Conservation (phyloP, 2,797 vertebrate species). For the Darevskia mixta region DNA sequence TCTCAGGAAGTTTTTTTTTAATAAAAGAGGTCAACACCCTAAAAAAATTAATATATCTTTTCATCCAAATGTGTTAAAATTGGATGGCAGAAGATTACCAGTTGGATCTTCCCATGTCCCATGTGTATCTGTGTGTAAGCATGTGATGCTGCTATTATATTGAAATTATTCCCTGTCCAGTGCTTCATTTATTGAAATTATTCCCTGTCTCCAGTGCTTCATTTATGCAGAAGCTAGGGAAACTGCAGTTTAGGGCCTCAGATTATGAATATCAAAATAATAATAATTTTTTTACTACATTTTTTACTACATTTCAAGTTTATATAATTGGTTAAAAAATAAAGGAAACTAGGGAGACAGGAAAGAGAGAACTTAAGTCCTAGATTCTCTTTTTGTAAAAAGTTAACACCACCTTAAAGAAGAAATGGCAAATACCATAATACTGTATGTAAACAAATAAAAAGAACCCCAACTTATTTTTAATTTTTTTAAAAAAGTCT, state of each 20-base stretch:
- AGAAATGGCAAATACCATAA: not conserved
- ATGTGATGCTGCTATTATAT: not conserved
- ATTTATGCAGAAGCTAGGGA: too few relatives aligned
- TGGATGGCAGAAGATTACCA: not conserved
- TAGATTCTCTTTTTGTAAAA: not conserved
- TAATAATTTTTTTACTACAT: too few relatives aligned
- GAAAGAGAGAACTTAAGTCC: not conserved
- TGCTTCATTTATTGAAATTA: too few relatives aligned
- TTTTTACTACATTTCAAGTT: too few relatives aligned
- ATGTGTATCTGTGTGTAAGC: not conserved
- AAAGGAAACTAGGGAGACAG: too few relatives aligned
- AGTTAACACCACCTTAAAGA: not conserved
- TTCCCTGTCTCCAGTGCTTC: too few relatives aligned
- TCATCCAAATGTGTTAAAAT: conserved; percentile 8
- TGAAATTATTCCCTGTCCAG: too few relatives aligned
- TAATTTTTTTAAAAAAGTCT: too few relatives aligned
- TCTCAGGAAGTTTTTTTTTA: not conserved
- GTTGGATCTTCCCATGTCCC: not conserved
- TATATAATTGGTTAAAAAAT: too few relatives aligned
- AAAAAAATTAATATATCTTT: conserved; percentile 14
- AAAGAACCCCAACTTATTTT: not conserved
- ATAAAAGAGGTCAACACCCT: not conserved
- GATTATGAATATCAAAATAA: too few relatives aligned
- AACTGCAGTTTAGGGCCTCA: too few relatives aligned
- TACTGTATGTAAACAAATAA: not conserved